Base-by-base conservation (phyloP, 2,113 vertebrate genomes). In the Haemorhous mexicanus region DNA sequence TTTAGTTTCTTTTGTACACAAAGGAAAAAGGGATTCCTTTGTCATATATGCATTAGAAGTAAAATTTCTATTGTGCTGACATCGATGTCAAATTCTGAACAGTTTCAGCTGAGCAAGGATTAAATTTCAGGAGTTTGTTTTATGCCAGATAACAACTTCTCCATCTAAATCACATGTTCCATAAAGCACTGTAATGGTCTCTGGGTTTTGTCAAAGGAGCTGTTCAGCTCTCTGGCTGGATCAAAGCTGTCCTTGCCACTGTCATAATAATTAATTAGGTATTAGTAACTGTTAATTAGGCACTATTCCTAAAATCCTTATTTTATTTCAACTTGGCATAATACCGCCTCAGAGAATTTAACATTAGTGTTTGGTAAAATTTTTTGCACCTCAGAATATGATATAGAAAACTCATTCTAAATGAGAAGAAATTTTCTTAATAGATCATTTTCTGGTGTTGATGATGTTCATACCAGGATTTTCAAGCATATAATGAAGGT, bases 181-280 rank as follows among this genome's bases (percentile, higher is more conserved):
- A 10, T 50, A 84, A 84, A 81, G 59, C 68, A 63, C 56, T 63
- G 58, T 80, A n/a, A 55, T 50, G 52, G 86, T 46, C 89, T 86
- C 94, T 95, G 91, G 5, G 2, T 70, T 95, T 93, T 90, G 50
- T 95, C 93, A 96, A 81, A 89, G 59, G 55, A 76, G 7, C n/a
- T 47, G 17, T 81, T 37, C 19, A 37, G 16, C 62, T 75, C 11
- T 70, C 83, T 86, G 68, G 9, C 44, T 80, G 43, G 83, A 95
- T 90, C 86, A 95, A 94, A 93, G 83, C 64, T 86, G 33, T 52
- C 15, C 24, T 87, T 77, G 17, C 20, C 18, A 23, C n/a, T 91
- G 70, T 37, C 68, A 80, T 58, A 66, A 69, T 92, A 94, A 95
- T 94, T 88, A 75, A 90, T 86, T 80, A 72, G 7, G 32, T 80